Conservation (phyloP, 2,113 vertebrate genomes). For the Petrocephalus microphthalmus region DNA sequence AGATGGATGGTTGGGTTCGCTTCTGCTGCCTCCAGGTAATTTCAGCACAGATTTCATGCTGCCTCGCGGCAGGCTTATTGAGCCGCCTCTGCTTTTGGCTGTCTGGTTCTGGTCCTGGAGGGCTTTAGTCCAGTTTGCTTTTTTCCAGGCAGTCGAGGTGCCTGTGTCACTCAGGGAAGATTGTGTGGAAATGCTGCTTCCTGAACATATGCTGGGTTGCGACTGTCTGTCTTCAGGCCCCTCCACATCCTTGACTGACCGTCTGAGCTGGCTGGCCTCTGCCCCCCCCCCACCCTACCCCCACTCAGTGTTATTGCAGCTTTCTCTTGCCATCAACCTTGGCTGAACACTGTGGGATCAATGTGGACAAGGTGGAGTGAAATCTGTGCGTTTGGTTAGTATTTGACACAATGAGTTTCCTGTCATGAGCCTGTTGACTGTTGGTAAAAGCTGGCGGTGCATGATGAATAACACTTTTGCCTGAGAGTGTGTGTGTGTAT, state of each 20-base stretch:
- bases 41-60: background rate
- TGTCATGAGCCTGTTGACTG: background rate
- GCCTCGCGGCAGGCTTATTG: background rate
- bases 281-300: background rate
- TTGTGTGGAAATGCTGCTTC: background rate
- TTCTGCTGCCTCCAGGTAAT: background rate
- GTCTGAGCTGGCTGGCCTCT: background rate
- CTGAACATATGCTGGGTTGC: background rate
- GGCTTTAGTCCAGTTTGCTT: background rate
- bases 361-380: background rate
- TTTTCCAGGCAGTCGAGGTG: background rate
- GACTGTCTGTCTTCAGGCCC: background rate
- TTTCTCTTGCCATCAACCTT: background rate
- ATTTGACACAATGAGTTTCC: background rate
- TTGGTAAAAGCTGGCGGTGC: background rate
- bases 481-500: background rate
- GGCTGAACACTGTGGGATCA: background rate
- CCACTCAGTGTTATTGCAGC: background rate
- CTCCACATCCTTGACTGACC: background rate
- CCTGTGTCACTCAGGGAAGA: background rate
- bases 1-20: background rate
- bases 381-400: background rate
- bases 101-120: background rate
- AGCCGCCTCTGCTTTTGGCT: background rate
- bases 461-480: background rate